Conservation (phyloP, 2,797 vertebrate species). For the Ceryle rudis region DNA sequence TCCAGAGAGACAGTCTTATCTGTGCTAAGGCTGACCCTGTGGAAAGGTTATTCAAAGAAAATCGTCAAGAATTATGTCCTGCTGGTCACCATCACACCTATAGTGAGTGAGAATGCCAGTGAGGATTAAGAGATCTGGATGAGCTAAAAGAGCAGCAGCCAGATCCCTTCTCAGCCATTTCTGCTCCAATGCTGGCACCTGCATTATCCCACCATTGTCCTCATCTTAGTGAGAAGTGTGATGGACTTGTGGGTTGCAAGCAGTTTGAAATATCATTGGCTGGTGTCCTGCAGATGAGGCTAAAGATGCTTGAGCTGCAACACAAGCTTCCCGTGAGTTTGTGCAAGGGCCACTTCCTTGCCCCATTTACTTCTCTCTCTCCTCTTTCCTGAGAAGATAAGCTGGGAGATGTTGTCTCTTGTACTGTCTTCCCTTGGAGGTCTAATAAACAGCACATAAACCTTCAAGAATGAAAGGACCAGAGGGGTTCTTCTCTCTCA, state of each 20-base stretch:
- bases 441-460: not conserved
- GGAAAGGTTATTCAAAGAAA: conserved; percentile 62
- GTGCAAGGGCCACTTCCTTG: not conserved
- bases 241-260: not conserved
- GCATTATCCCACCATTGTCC: not conserved
- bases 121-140: conserved; percentile 6
- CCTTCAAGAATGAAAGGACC: not conserved
- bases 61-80: conserved; percentile 46
- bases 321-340: not conserved
- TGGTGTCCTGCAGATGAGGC: not conserved
- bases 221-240: not conserved
- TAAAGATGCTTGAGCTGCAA: not conserved
- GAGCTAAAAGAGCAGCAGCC: not conserved
- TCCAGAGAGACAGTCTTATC: conserved; percentile 28
- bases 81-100: not conserved
- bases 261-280: not conserved
- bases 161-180: not conserved
- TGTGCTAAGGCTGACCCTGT: not conserved
- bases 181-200: not conserved
- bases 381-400: not conserved
- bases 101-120: conserved; percentile 5
- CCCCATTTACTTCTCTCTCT: not conserved
- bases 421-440: not conserved
- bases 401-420: not conserved
- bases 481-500: not conserved